phyloP scores from a whole-genome alignment of 1,140 invertebrate genomes.

The Drosophila seguyi region DNA sequence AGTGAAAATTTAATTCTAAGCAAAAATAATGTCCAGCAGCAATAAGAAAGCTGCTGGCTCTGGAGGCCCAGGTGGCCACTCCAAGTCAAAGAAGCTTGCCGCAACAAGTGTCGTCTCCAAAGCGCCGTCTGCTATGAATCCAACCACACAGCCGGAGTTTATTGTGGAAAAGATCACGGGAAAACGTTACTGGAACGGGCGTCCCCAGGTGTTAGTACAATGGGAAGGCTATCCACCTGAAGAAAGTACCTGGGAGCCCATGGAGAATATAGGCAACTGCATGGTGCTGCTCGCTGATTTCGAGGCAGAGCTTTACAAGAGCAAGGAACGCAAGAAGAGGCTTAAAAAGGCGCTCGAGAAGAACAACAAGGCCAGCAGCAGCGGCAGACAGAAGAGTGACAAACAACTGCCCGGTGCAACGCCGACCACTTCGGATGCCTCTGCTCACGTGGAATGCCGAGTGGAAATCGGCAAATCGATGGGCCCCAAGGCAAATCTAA shows the following conservation, averaged over 20 bases:
- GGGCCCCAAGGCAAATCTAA: neutral
- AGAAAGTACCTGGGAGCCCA: slow-evolving; percentile 57
- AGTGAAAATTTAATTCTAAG: neutral
- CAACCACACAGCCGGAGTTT: neutral
- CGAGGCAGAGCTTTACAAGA: slow-evolving; percentile 16
- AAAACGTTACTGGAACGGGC: slow-evolving; percentile 37
- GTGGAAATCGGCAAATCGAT: neutral
- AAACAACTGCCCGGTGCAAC: too few relatives aligned
- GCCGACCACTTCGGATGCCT: neutral
- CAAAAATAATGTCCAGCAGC: slow-evolving; percentile 2
- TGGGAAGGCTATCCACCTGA: slow-evolving; percentile 32
- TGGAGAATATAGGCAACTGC: slow-evolving; percentile 38
- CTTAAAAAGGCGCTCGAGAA: neutral
- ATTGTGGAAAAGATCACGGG: slow-evolving; percentile 39
- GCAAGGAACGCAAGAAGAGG: neutral
- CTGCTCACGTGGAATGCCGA: neutral
- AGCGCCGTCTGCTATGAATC: too few relatives aligned
- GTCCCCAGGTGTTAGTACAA: slow-evolving; percentile 33
- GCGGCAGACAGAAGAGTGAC: neutral
- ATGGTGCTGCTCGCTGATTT: slow-evolving; percentile 38
- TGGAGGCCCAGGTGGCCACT: neutral
- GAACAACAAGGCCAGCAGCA: neutral
- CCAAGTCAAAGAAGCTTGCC: neutral
- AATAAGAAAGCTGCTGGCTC: neutral
- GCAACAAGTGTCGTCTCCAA: neutral